These are phyloP conservation scores for Trissolcus japonicus DNA, from an alignment of 2,888 invertebrate genomes.

Conservation along the genomic window DNA sequence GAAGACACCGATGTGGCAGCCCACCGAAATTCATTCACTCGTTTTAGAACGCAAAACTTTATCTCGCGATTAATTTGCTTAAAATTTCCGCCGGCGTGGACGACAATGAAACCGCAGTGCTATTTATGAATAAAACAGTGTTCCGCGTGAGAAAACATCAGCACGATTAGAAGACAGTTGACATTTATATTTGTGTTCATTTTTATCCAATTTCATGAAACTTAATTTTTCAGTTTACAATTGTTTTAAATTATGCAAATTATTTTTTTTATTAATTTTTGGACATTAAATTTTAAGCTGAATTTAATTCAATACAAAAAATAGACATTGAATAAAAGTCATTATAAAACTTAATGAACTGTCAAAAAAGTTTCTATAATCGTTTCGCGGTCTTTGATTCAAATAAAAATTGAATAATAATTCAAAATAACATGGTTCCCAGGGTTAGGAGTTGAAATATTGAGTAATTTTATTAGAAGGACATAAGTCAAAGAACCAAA, in stretches of 20 bases:
- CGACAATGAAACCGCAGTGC: conserved; percentile 15
- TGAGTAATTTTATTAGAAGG: conserved; percentile 15
- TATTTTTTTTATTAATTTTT: no score
- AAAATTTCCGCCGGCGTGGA: conserved; percentile 27
- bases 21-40: conserved; percentile 43
- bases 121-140: conserved; percentile 8
- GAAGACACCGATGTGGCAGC: conserved; percentile 16
- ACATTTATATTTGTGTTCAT: background rate
- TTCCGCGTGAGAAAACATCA: background rate
- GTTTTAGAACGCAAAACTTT: conserved; percentile 34
- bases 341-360: no score
- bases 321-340: no score
- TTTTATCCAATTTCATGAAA: background rate
- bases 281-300: no score
- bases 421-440: background rate
- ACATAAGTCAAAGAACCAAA: conserved; percentile 43
- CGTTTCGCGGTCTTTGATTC: no score
- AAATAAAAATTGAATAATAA: no score
- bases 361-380: background rate
- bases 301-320: no score
- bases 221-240: no score
- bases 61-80: conserved; percentile 29
- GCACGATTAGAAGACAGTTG: background rate
- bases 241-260: no score
- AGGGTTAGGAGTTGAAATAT: background rate